Evolutionary conservation across 1,140 invertebrate genomes (phyloP).

Genomic region (Panagrolaimus sp.): DNA sequence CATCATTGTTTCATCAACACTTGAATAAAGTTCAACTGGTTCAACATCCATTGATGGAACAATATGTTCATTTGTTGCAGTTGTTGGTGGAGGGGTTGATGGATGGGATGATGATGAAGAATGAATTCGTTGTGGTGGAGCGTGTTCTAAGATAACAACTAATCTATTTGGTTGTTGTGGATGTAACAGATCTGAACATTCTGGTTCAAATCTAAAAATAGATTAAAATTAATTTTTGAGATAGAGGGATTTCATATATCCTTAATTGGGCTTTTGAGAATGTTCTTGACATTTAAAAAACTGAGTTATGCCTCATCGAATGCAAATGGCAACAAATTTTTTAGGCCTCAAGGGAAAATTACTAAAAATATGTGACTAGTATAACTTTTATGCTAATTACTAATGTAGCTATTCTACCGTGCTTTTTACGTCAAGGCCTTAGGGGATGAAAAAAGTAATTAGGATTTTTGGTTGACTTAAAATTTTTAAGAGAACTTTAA

Average conservation of each 20-base stretch:
- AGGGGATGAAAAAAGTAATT: too few relatives aligned
- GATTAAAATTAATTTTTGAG: background rate
- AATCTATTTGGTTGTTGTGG: background rate
- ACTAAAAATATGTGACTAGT: too few relatives aligned
- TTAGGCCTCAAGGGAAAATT: too few relatives aligned
- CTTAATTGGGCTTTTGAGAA: background rate
- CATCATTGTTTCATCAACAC: background rate
- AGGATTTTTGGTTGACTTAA: too few relatives aligned
- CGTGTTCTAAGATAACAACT: background rate
- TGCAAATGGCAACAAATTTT: too few relatives aligned
- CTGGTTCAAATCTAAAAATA: conserved; percentile 2
- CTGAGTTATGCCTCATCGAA: too few relatives aligned
- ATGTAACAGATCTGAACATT: conserved; percentile 12
- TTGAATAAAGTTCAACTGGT: background rate
- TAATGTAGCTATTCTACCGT: too few relatives aligned
- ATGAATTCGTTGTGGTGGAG: background rate
- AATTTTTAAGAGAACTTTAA: too few relatives aligned
- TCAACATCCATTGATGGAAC: background rate
- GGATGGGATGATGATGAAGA: background rate
- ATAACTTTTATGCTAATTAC: too few relatives aligned
- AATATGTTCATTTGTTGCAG: background rate
- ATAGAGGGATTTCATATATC: background rate
- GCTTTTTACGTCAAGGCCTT: too few relatives aligned
- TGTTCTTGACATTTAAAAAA: background rate
- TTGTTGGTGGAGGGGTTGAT: background rate